Evolutionary conservation across 1,140 invertebrate genomes (phyloP), one percentile per base, ranked within the genome.

Genomic region (Drosophila rufa): DNA sequence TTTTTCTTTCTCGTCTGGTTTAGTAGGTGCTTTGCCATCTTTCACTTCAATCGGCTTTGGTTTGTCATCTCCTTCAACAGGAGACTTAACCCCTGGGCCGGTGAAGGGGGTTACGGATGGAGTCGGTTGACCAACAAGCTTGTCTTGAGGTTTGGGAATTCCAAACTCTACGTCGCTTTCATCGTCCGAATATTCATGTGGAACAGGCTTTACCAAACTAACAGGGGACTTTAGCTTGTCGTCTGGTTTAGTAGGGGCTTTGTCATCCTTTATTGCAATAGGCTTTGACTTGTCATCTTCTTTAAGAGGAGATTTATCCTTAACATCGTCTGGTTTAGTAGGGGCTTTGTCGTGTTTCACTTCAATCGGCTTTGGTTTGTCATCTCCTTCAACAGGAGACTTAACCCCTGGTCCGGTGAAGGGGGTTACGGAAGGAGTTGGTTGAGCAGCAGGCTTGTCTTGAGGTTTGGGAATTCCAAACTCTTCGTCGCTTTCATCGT

Each of bases 401-500:
- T 27, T 27, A 27, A 5, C 25, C 25, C 25, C 4, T 27, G 30
- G 1, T 12, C 22, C 9, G 2, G n/a, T 9, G 1, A 30, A 22
- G 25, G 25, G 25, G 25, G 3, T 6, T 27, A 27, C 0, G 25
- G 25, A 27, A 4, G 25, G 4, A 27, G 25, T 27, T 27, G 25
- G 25, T 6, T 5, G 25, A 27, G 3, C 17, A 4, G 19, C 9
- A 19, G 43, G 8, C 17, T 45, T 19, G n/a, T 19, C 9, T 11
- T 45, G 43, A 4, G 43, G 43, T 8, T 45, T 45, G 3, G 67
- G 27, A 60, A 43, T 19, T 22, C 4, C 46, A 14, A 50, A 51
- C 12, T 60, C 56, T 1, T 60, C 51, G 14, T 58, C 58, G 22
- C 43, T 46, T 30, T 62, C 46, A 11, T 74, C 62, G 46, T 60